Evolutionary conservation across 37 sponge, comb jelly and placozoan genomes (phyloP).

Genomic region (Diacarnus erythraeanus): DNA sequence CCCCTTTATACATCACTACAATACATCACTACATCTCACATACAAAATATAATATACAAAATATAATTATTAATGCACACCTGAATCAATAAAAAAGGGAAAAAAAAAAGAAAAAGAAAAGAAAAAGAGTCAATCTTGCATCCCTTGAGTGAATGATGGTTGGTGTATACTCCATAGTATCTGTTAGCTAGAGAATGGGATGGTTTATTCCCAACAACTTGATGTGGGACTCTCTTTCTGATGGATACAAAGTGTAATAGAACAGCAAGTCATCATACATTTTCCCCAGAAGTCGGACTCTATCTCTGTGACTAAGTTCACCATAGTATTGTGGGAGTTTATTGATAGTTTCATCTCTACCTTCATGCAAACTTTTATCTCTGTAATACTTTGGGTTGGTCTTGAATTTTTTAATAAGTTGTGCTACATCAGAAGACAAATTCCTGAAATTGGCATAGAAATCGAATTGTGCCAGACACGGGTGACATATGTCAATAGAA

Average conservation of each 20-base stretch:
- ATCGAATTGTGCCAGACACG: conserved; percentile 48
- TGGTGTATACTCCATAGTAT: too few species aligned
- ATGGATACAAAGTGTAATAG: conserved; percentile 51
- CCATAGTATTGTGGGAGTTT: conserved; percentile 13
- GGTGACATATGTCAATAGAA: conserved; percentile 51
- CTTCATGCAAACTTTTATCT: conserved; percentile 24
- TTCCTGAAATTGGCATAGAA: conserved; percentile 56
- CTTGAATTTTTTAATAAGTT: conserved; percentile 33
- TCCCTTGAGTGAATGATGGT: too few species aligned
- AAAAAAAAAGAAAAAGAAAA: too few species aligned
- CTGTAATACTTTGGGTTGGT: conserved; percentile 28
- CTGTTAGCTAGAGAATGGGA: neutral
- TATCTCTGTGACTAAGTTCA: conserved; percentile 22
- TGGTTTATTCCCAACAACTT: conserved; percentile 10
- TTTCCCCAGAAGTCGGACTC: conserved; percentile 17
- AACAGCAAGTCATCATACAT: conserved; percentile 44
- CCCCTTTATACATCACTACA: neutral
- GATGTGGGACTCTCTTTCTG: conserved; percentile 23
- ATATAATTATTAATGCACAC: neutral
- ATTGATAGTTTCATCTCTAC: conserved; percentile 5
- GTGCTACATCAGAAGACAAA: conserved; percentile 11
- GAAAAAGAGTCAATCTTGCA: too few species aligned
- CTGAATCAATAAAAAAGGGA: neutral
- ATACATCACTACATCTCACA: neutral
- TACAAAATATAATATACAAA: neutral